A percentile compares a stretch with the other conserved stretches of the same genome.
These are phyloP conservation scores for Phocides pigmalion DNA, from an alignment of 1,140 invertebrate genomes.

Conservation along the genomic window DNA sequence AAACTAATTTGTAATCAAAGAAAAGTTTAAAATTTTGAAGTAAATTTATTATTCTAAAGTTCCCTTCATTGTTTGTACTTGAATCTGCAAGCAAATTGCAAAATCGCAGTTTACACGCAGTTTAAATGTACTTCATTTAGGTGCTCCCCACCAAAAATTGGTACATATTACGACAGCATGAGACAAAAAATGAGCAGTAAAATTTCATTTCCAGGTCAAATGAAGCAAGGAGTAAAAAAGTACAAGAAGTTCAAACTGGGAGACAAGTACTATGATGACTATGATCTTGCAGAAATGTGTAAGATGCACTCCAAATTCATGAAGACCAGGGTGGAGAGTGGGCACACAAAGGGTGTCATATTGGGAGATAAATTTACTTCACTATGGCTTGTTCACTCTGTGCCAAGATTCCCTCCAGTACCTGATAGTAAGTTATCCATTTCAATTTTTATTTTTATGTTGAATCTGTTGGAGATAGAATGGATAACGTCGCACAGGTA, in stretches of 20 bases:
- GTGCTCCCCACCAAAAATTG: too few relatives aligned
- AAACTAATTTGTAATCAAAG: too few relatives aligned
- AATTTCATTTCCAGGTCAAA: constrained; percentile 51
- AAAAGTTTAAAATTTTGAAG: too few relatives aligned
- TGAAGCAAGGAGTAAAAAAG: constrained; percentile 61
- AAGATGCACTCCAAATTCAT: constrained; percentile 77
- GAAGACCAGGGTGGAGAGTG: constrained; percentile 83
- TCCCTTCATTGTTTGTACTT: too few relatives aligned
- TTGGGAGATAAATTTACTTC: constrained; percentile 88
- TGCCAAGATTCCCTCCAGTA: constrained; percentile 91
- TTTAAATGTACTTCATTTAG: too few relatives aligned
- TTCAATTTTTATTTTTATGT: constrained; percentile 1
- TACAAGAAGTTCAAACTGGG: constrained; percentile 74
- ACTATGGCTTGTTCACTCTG: constrained; percentile 96
- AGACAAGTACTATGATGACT: constrained; percentile 76
- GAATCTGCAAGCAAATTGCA: too few relatives aligned
- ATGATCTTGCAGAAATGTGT: constrained; percentile 76
- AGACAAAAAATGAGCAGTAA: too few relatives aligned
- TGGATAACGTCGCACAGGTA: too few relatives aligned
- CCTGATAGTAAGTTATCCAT: constrained; percentile 71
- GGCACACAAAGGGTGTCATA: constrained; percentile 94
- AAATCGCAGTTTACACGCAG: too few relatives aligned
- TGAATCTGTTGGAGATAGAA: too few relatives aligned
- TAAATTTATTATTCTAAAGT: too few relatives aligned
- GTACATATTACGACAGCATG: too few relatives aligned